phyloP scores from a whole-genome alignment of 2,113 vertebrate species.

The Syrrhaptes paradoxus region DNA sequence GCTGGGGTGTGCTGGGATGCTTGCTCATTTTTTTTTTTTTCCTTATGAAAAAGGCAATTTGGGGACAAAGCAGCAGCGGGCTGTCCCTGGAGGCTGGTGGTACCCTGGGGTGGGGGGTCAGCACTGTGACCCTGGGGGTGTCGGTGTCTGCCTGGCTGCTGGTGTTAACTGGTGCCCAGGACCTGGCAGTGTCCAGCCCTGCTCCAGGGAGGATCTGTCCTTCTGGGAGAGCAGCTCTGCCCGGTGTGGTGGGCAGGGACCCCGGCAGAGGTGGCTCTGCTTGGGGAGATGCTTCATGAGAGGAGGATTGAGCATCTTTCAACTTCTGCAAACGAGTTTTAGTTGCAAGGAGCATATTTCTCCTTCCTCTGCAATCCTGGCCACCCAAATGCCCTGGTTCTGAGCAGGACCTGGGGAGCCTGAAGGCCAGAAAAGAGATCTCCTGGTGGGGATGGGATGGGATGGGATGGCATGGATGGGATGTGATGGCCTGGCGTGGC shows the following conservation, averaged over 20 bases:
- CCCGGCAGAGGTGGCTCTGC: not conserved
- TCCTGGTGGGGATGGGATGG: not conserved
- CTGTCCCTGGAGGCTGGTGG: fast-evolving
- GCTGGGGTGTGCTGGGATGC: not conserved
- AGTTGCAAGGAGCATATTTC: not conserved
- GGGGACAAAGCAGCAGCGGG: not conserved
- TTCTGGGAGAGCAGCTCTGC: not conserved
- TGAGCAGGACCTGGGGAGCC: not conserved
- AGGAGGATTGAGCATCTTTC: not conserved
- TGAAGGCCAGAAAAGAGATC: not conserved
- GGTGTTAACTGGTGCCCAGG: not conserved
- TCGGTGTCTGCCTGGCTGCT: not conserved
- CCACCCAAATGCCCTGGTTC: not conserved
- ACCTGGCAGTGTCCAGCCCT: not conserved
- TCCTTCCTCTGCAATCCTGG: fast-evolving
- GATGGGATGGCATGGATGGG: fast-evolving
- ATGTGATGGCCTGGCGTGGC: too few relatives aligned
- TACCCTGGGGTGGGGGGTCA: not conserved
- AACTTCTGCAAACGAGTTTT: not conserved
- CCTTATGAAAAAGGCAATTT: not conserved
- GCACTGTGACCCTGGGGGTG: not conserved
- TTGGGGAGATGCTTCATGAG: too few relatives aligned
- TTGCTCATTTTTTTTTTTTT: not conserved
- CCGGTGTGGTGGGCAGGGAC: fast-evolving
- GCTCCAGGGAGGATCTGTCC: not conserved